Evolutionary conservation across 1,140 invertebrate genomes (phyloP).

Genomic region (Leptonema lineaticorne): DNA sequence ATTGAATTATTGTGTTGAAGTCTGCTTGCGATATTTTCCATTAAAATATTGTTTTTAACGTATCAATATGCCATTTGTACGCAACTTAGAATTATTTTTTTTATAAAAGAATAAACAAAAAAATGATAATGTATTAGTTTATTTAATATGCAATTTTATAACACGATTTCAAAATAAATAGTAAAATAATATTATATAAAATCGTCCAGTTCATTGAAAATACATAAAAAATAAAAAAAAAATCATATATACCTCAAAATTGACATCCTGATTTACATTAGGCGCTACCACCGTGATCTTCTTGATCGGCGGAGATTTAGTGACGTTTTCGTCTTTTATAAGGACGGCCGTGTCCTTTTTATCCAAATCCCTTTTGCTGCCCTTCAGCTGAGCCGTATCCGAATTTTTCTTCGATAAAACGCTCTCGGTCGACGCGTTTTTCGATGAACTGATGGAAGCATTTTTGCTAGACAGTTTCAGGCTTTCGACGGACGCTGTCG

Average conservation of each 20-base stretch:
- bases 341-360: constrained; percentile 53
- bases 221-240: no score
- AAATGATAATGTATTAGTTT: no score
- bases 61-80: no score
- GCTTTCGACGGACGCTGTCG: constrained; percentile 54
- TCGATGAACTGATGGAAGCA: constrained; percentile 47
- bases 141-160: background rate
- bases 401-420: constrained; percentile 53
- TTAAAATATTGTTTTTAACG: no score
- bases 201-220: background rate
- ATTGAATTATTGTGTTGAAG: no score
- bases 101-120: no score
- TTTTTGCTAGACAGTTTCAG: constrained; percentile 54
- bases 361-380: constrained; percentile 48
- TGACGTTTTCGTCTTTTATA: constrained; percentile 51
- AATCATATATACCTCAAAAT: constrained; percentile 37
- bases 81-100: no score
- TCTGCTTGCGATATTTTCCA: no score
- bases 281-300: constrained; percentile 53
- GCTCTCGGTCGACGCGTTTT: constrained; percentile 55
- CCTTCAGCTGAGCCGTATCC: constrained; percentile 42
- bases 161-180: background rate
- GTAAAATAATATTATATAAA: background rate
- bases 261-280: constrained; percentile 52
- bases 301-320: constrained; percentile 53